Evolutionary conservation across 2,113 vertebrate genomes (phyloP), one percentile per base, ranked within the genome.

Genomic region (Cebidichthys violaceus): DNA sequence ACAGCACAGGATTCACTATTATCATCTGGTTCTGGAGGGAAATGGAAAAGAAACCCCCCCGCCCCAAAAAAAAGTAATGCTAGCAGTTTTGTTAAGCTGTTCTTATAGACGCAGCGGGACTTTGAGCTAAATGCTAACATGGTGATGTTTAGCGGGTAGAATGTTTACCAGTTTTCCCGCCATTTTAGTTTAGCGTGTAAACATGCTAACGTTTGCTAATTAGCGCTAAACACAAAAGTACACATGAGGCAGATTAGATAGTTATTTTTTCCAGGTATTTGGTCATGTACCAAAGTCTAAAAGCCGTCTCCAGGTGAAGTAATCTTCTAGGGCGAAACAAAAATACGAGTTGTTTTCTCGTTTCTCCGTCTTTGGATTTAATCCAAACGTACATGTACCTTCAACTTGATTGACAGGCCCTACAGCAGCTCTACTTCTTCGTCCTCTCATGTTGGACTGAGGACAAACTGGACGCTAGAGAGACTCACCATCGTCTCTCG

Each of bases 1-100:
- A 70, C 70, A 76, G 70, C 60, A 27, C 17, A 55, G 77, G 33
- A 77, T 57, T 76, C 50, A 18, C 57, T 82, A 35, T 54, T 72
- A 75, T 84, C 59, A 22, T 79, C 33, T 68, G 75, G 4, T 69
- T 50, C 27, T 22, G 41, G 57, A 50, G 50, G 61, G 57, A 70
- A 78, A 77, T 60, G 2, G 1, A 82, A 83, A n/a, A 39, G 5
- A n/a, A 27, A 5, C 10, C n/a, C 54, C n/a, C 59, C 1, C 17
- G n/a, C n/a, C n/a, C n/a, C n/a, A n/a, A n/a, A 60, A 33, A 61
- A 15, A 17, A 18, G 14, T 17, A 29, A 18, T 20, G 60, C 60
- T 62, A 37, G 31, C 60, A 35, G 60, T 35, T 22, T n/a, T 13
- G 52, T 18, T 9, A 27, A 31, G 68, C 62, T 65, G 61, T 18